Base-by-base conservation (phyloP, 92 coral and sea anemone species). In the Zoanthus solanderi region DNA sequence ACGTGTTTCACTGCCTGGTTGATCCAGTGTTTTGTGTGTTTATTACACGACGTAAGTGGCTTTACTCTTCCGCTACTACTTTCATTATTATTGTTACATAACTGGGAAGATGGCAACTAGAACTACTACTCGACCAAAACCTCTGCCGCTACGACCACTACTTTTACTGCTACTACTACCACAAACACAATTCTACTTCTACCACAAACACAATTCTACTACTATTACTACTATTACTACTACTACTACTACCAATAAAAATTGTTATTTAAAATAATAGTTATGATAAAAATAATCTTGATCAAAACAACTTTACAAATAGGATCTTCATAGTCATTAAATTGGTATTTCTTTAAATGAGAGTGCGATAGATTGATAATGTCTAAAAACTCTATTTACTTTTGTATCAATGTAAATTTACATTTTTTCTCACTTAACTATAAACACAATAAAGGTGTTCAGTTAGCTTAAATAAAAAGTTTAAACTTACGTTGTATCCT, bases 1-100 rank as follows among this genome's bases (percentile, higher is more conserved):
- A 94, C 57, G 95, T 92, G n/a, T 79, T 97, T 8, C 98, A 95
- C 56, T 93, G 96, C 82, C 16, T 97, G 11, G 91, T 95, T 52
- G 89, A 92, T 78, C 99, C 99, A 13, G 87, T 95, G 69, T 95
- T 97, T 80, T 76, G 92, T 86, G 93, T 91, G 75, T 47, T 97
- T 34, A 98, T 90, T 58, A 88, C 93, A 7, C 91, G 89, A 88
- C 89, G 95, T 93, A 84, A 79, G 78, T 67, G 6, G 28, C 66
- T 60, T 15, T 50, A 7, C 1, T 13, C 65, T 58, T 4, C n/a
- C 11, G 5, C n/a, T 58, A 58, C 28, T 58, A 11, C 16, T 14
- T 3, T 4, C 18, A 57, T 0, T 57, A 13, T 17, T 60, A 60
- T 6, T 13, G 9, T 50, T 50, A 7, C 56, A 58, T 58, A 15